Percentiles rank a stretch among this genome's conserved stretches.
Evolutionary conservation across 2,113 vertebrate species (phyloP).

Genomic region (Hyla sarda): DNA sequence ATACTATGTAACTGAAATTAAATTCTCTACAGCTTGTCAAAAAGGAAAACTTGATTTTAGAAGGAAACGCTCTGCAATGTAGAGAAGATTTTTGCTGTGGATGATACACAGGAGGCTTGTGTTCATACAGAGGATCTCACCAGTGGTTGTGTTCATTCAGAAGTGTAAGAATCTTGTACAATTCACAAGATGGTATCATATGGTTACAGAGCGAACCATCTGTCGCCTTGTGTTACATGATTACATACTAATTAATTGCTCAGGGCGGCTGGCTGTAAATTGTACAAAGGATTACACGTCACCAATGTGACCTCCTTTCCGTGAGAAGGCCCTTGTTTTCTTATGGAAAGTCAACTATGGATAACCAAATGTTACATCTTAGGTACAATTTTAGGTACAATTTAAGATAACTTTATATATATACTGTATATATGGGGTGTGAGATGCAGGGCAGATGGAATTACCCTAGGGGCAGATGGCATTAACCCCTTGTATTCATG

Average conservation of each 20-base stretch:
- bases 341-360: too few species aligned
- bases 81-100: neutral
- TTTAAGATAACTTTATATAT: too few species aligned
- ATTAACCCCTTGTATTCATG: too few species aligned
- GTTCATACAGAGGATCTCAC: neutral
- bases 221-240: constrained; percentile 30
- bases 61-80: neutral
- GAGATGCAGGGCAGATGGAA: too few species aligned
- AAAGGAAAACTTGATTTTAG: neutral
- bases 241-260: constrained; percentile 55
- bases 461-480: too few species aligned
- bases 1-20: too few species aligned
- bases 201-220: constrained; percentile 40
- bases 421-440: too few species aligned
- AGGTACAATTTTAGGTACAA: too few species aligned
- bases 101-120: neutral
- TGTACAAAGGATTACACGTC: constrained; percentile 43
- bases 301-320: constrained; percentile 32
- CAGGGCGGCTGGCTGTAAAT: constrained; percentile 35
- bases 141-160: neutral
- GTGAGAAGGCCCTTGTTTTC: neutral
- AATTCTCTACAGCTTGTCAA: neutral
- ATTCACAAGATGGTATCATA: constrained; percentile 27
- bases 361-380: too few species aligned
- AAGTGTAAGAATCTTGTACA: constrained; percentile 23